Base-by-base conservation (phyloP, 2,888 invertebrate species). In the Sarcophaga subvicina region DNA sequence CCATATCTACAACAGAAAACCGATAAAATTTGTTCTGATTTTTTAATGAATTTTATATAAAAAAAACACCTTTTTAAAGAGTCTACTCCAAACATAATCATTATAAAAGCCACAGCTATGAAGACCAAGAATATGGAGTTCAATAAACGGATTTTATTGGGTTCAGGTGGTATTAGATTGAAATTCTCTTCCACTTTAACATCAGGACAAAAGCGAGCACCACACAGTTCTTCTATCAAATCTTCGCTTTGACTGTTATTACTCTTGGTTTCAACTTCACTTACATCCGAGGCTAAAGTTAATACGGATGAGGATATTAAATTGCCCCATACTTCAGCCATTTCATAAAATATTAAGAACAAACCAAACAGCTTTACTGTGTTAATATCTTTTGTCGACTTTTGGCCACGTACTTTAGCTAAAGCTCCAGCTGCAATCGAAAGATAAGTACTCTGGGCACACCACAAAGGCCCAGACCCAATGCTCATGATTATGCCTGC, bases 301-400 rank as follows among this genome's bases (percentile, higher is more conserved):
- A 92, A 84, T n/a, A 92, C 92, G 88, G 97, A 95, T 0, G 98
- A 98, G 27, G 98, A 98, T 86, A 98, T 96, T 11, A 98, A 95
- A 93, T 98, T 98, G 0, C 98, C 98, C 97, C 98, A 97, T 71
- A 98, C 97, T 94, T 98, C 97, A n/a, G 98, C 97, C 95, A 98
- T 96, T 93, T 98, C 98, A 93, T 98, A 98, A 92, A 98, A 97
- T 96, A 98, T 97, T 95, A 98, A 99, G 94, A 99, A 99, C 10
- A 98, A 95, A 0, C 99, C 99, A 92, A 99, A 99, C 94, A 98
- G 98, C 90, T 97, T 95, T 14, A 98, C 97, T 70, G 98, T 97
- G 82, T 97, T 95, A 6, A 97, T 96, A 88, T 98, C 97, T 5
- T 95, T 94, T 37, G 95, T 93, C 2, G 96, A 94, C 45, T 90